Conservation (phyloP, 2,113 vertebrate genomes). For the Chlorocebus sabaeus region DNA sequence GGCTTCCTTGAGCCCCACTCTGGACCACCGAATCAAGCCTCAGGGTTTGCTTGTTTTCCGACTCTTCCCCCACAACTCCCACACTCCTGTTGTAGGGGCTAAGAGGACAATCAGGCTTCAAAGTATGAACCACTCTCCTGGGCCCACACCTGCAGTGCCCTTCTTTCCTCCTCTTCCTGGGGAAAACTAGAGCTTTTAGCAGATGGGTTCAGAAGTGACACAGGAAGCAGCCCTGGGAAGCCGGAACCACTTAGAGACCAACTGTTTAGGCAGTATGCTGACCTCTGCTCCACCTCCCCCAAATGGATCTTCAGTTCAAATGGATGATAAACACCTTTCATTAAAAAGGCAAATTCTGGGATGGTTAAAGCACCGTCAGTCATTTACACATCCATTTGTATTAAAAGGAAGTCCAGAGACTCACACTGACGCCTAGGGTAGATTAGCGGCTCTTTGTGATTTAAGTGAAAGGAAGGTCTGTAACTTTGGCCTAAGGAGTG, state of each 20-base stretch:
- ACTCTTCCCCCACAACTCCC: background rate
- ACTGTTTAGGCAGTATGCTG: background rate
- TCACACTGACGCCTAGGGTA: background rate
- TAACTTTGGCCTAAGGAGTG: background rate
- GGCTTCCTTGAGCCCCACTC: background rate
- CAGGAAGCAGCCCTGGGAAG: background rate
- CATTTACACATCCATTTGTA: background rate
- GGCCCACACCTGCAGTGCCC: background rate
- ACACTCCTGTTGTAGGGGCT: background rate
- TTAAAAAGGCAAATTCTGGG: constrained; percentile 2
- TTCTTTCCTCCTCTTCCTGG: background rate
- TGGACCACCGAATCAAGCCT: background rate
- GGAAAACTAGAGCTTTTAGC: background rate
- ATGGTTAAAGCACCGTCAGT: background rate
- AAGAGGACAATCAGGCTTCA: background rate
- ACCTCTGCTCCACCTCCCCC: background rate
- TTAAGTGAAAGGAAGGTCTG: background rate
- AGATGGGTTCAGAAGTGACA: background rate
- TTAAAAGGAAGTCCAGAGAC: background rate
- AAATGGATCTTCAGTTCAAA: background rate
- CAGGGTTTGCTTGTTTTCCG: background rate
- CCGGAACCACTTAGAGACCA: background rate
- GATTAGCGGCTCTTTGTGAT: background rate
- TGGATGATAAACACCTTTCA: background rate
- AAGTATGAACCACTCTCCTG: background rate